Percentiles rank a stretch among this genome's conserved stretches.
Evolutionary conservation across 2,113 vertebrate genomes (phyloP).

Genomic region (Coturnix japonica): DNA sequence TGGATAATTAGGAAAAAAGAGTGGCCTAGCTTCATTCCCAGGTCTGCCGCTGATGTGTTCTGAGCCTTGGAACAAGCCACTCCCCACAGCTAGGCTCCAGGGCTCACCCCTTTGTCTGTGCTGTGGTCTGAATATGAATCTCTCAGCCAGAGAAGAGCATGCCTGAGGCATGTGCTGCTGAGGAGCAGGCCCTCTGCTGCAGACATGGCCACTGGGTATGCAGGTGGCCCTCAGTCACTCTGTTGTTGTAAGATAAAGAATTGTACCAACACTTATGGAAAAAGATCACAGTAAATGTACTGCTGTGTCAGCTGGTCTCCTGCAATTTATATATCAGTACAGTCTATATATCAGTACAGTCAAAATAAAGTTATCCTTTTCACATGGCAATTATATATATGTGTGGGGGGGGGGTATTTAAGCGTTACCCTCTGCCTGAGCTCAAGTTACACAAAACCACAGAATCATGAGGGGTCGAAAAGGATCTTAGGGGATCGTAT

Average conservation of each 20-base stretch:
- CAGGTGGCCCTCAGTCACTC: background rate
- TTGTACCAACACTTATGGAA: background rate
- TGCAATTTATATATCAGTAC: constrained; percentile 12
- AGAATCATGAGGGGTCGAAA: no score
- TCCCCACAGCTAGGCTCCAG: background rate
- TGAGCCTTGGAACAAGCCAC: constrained; percentile 18
- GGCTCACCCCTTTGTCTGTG: constrained; percentile 30
- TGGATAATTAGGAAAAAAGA: constrained; percentile 20
- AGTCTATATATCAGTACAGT: constrained; percentile 4
- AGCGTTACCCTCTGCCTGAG: background rate
- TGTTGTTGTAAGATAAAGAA: background rate
- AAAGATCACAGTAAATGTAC: background rate
- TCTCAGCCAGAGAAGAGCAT: rapidly evolving
- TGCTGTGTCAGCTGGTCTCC: background rate
- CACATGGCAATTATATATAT: background rate
- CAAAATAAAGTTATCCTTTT: background rate
- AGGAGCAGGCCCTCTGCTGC: background rate
- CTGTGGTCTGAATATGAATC: background rate
- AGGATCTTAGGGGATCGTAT: no score
- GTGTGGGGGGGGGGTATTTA: no score
- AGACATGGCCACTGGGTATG: background rate
- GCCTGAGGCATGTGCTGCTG: rapidly evolving
- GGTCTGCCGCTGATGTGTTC: background rate
- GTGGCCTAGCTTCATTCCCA: constrained; percentile 19
- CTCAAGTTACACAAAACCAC: background rate